Evolutionary conservation across 2,888 invertebrate species (phyloP).

Genomic region (Pachymerium ferrugineum): DNA sequence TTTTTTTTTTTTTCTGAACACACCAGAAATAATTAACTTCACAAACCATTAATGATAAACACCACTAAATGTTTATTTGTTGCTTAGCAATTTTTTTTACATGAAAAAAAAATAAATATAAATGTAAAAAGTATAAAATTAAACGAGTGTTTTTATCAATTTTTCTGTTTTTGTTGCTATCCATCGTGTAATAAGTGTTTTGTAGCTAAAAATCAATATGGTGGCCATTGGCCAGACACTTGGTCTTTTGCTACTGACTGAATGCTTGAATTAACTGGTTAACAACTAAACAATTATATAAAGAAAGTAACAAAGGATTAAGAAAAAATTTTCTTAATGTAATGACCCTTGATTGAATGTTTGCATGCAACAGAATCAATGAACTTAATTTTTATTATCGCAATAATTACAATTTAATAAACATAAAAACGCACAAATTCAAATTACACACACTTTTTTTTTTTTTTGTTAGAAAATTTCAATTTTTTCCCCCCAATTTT

Average conservation of each 20-base stretch:
- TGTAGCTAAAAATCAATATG: constrained; percentile 3
- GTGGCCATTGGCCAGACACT: constrained; percentile 4
- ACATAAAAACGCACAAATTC: not conserved
- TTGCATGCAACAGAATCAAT: constrained; percentile 5
- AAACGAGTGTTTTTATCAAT: not conserved
- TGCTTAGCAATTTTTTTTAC: not conserved
- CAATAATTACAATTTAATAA: not conserved
- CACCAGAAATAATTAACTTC: too few relatives aligned
- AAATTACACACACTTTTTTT: not conserved
- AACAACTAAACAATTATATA: not conserved
- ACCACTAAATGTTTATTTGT: too few relatives aligned
- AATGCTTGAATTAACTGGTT: not conserved
- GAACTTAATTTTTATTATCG: not conserved
- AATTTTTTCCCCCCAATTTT: not conserved
- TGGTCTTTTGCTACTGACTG: not conserved
- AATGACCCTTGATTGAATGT: constrained; percentile 17
- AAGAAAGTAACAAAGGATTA: not conserved
- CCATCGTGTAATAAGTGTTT: not conserved
- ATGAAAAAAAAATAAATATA: too few relatives aligned
- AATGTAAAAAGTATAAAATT: not conserved
- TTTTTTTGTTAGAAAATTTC: not conserved
- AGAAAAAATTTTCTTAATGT: not conserved
- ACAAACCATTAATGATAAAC: too few relatives aligned
- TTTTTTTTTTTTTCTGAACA: too few relatives aligned
- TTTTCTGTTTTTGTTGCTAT: not conserved